Evolutionary conservation across 2,888 invertebrate species (phyloP).

Genomic region (Apodemia duryi): DNA sequence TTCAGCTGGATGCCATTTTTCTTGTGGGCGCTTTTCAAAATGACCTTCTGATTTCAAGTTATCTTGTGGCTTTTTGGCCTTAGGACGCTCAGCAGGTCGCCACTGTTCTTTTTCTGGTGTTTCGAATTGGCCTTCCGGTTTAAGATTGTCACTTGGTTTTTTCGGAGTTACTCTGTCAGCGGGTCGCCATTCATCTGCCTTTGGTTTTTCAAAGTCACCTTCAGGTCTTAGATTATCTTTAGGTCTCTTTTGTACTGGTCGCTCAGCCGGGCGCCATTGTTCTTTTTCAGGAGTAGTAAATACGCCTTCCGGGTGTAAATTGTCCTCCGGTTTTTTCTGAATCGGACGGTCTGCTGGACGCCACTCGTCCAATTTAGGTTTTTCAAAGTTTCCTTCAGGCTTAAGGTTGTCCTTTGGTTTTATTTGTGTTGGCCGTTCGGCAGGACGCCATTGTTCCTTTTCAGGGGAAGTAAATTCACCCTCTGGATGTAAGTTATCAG

Average conservation of each 20-base stretch:
- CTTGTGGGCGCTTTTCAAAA: slow-evolving; percentile 56
- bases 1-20: slow-evolving; percentile 53
- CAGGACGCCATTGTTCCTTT: slow-evolving; percentile 51
- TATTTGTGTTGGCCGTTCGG: slow-evolving; percentile 42
- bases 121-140: slow-evolving; percentile 44
- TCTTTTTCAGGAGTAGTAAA: slow-evolving; percentile 15
- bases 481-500: slow-evolving; percentile 61
- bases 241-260: slow-evolving; percentile 51
- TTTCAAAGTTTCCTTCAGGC: slow-evolving; percentile 46
- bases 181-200: slow-evolving; percentile 13
- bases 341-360: slow-evolving; percentile 57
- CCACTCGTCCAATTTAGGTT: slow-evolving; percentile 55
- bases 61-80: slow-evolving; percentile 66
- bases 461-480: slow-evolving; percentile 65
- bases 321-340: slow-evolving; percentile 69
- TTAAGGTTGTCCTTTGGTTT: slow-evolving; percentile 74
- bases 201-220: slow-evolving; percentile 17
- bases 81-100: slow-evolving; percentile 56
- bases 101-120: slow-evolving; percentile 77
- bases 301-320: slow-evolving; percentile 44
- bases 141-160: slow-evolving; percentile 16
- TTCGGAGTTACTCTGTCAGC: slow-evolving; percentile 7
- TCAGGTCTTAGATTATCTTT: slow-evolving; percentile 43
- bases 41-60: slow-evolving; percentile 77
- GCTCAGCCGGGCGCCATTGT: slow-evolving; percentile 57